Evolutionary conservation across 1,140 invertebrate genomes (phyloP).

Genomic region (Mamestra configurata): DNA sequence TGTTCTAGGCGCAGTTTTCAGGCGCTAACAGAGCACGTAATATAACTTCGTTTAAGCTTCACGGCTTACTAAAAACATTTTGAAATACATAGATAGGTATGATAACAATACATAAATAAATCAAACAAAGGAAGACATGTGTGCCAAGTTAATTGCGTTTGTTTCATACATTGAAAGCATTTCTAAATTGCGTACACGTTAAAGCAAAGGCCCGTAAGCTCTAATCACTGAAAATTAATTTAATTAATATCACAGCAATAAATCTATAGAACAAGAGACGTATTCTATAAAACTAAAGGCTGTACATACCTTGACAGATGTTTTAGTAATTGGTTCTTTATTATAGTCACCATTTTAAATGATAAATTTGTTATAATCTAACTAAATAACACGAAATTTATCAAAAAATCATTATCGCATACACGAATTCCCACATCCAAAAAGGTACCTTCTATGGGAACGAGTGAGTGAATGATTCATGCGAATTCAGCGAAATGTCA

Average conservation of each 20-base stretch:
- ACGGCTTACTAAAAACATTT: background rate
- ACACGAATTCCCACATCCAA: slow-evolving; percentile 47
- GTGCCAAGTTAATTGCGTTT: slow-evolving; percentile 22
- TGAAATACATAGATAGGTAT: slow-evolving; percentile 12
- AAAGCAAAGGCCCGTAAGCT: background rate
- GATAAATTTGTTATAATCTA: slow-evolving; percentile 46
- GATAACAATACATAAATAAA: slow-evolving; percentile 43
- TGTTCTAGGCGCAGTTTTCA: too few relatives aligned
- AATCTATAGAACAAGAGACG: slow-evolving; percentile 11
- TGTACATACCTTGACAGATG: slow-evolving; percentile 54
- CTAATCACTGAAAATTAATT: slow-evolving; percentile 42
- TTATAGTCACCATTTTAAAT: slow-evolving; percentile 57
- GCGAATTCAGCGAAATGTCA: too few relatives aligned
- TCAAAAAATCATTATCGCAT: slow-evolving; percentile 56
- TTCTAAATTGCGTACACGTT: background rate
- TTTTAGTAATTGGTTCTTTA: slow-evolving; percentile 59
- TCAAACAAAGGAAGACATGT: slow-evolving; percentile 34
- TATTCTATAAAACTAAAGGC: slow-evolving; percentile 9
- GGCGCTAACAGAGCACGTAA: too few relatives aligned
- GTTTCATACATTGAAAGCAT: background rate
- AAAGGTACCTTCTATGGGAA: slow-evolving; percentile 50
- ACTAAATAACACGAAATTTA: slow-evolving; percentile 55
- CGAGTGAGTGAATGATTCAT: slow-evolving; percentile 34
- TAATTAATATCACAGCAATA: slow-evolving; percentile 30
- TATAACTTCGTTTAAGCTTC: background rate